Base-by-base conservation (phyloP, 2,888 invertebrate genomes). In the Ashinkailepas kermadecensis region DNA sequence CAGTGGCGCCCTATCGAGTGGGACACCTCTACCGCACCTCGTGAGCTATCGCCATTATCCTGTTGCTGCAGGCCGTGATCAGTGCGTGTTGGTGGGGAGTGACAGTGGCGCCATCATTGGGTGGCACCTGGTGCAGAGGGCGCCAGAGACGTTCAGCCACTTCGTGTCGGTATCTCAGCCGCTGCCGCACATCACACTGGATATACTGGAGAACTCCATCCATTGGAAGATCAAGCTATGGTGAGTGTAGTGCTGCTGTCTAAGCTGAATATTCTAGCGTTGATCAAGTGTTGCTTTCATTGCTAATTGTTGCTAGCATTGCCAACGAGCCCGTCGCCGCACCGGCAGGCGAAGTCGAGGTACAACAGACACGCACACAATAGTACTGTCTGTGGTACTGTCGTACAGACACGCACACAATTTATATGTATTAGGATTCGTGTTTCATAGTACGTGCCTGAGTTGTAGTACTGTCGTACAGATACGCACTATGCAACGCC, bases 141-240 rank as follows among this genome's bases (percentile, higher is more conserved):
- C 74, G 13, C 74, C 74, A 11, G 12, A 74, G 54, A 74, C 74
- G 9, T 56, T 74, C 54, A 74, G 21, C 74, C 18, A 74, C 54
- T 74, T 74, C 74, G 21, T 74, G 7, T 56, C 74, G 4, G 56
- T 74, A 18, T 74, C 74, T 9, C 74, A 74, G 74, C 74, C 74
- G 15, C 54, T 74, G 56, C 74, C 74, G 21, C 54, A 74, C 56
- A 56, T 74, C 74, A 56, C 56, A 1, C 54, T 74, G 10, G 74
- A 74, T 11, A 21, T 74, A 21, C 18, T 74, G 18, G 54, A 56
- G 3, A 56, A 21, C 21, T 74, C 74, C 54, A 1, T 56, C 12
- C 74, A 74, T 21, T 23, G 23, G 13, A 74, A 74, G 56, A 13
- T 21, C 54, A 74, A 56, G 23, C 74, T 56, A 21, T 74, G 74